Conservation (phyloP, 2,888 invertebrate species). For the Habrosyne pyritoides region DNA sequence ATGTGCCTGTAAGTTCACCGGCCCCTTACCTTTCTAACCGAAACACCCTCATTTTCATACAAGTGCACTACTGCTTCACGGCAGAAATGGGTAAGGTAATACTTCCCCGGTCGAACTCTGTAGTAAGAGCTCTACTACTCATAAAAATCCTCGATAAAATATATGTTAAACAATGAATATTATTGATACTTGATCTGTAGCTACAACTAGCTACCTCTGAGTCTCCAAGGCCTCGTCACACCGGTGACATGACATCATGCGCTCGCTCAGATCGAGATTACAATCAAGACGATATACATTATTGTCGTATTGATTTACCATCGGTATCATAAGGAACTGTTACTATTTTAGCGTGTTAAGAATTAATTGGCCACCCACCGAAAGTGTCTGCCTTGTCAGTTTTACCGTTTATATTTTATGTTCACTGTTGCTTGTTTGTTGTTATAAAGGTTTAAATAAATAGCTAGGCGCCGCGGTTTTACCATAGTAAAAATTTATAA, state of each 20-base stretch:
- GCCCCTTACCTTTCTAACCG: too few species aligned
- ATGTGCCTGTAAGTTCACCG: too few species aligned
- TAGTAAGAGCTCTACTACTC: too few species aligned
- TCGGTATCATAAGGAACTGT: constrained; percentile 45
- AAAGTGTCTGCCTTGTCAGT: constrained; percentile 20
- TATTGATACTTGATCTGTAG: constrained; percentile 38
- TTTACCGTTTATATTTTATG: not conserved
- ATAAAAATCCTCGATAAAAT: too few species aligned
- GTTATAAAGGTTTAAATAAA: too few species aligned
- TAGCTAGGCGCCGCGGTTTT: too few species aligned
- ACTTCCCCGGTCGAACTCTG: too few species aligned
- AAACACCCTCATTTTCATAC: too few species aligned
- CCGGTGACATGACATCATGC: constrained; percentile 65
- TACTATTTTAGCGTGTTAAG: constrained; percentile 58
- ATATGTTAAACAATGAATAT: too few species aligned
- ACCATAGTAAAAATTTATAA: too few species aligned
- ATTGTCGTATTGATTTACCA: constrained; percentile 76
- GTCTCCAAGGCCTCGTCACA: constrained; percentile 46
- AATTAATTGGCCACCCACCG: constrained; percentile 67
- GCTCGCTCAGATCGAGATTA: constrained; percentile 60
- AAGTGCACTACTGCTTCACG: too few species aligned
- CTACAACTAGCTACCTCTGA: constrained; percentile 39
- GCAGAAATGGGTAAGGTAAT: too few species aligned
- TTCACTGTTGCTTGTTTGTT: not conserved
- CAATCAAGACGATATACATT: constrained; percentile 77